A percentile compares a stretch with the other conserved stretches of the same genome.
Evolutionary conservation across 2,888 invertebrate genomes (phyloP).

Genomic region (Noctua fimbriata): DNA sequence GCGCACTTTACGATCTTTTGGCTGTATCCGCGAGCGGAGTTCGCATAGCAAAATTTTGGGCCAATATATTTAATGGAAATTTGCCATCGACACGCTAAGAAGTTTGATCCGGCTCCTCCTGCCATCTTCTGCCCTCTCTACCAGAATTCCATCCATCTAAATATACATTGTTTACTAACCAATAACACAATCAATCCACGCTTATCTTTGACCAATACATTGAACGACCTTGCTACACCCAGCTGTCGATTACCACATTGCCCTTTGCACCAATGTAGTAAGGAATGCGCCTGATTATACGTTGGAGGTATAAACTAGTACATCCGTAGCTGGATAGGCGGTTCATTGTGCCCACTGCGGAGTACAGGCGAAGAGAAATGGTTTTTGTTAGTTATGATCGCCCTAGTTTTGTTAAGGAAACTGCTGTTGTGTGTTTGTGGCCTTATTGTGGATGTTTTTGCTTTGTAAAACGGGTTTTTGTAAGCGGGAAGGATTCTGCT

Average conservation of each 20-base stretch:
- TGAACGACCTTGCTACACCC: slow-evolving; percentile 46
- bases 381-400: slow-evolving; percentile 33
- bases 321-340: slow-evolving; percentile 55
- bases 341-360: slow-evolving; percentile 53
- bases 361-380: slow-evolving; percentile 39
- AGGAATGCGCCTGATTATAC: slow-evolving; percentile 57
- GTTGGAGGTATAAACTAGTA: slow-evolving; percentile 42
- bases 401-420: slow-evolving; percentile 29
- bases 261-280: slow-evolving; percentile 58
- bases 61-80: too few relatives aligned
- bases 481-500: neutral
- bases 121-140: neutral
- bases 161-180: slow-evolving; percentile 31
- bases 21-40: too few relatives aligned
- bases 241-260: slow-evolving; percentile 51
- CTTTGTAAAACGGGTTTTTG: slow-evolving; percentile 34
- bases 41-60: too few relatives aligned
- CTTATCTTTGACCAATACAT: slow-evolving; percentile 29
- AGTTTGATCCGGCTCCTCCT: too few relatives aligned
- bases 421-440: slow-evolving; percentile 20
- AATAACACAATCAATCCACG: slow-evolving; percentile 38
- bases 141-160: neutral
- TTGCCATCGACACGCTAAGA: too few relatives aligned
- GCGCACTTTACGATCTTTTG: too few relatives aligned
- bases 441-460: slow-evolving; percentile 14